Conservation (phyloP, 2,888 invertebrate species). For the Pseudoips prasinana region DNA sequence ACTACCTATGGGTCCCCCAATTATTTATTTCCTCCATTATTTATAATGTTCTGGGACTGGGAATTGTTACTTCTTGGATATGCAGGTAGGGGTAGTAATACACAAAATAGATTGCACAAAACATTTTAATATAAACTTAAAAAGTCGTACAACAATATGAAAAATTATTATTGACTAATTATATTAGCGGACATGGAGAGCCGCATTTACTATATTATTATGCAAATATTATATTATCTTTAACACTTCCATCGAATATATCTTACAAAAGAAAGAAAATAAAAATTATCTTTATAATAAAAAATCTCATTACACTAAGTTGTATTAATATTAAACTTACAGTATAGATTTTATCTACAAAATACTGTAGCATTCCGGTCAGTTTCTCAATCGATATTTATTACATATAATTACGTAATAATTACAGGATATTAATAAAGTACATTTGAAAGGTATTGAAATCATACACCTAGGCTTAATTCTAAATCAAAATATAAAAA, state of each 20-base stretch:
- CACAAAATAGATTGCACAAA: constrained; percentile 86
- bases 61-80: background rate
- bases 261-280: constrained; percentile 81
- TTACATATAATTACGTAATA: constrained; percentile 61
- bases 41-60: too few relatives aligned
- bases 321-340: constrained; percentile 78
- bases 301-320: constrained; percentile 79
- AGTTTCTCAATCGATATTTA: constrained; percentile 75
- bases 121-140: constrained; percentile 94
- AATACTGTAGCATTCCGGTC: constrained; percentile 76
- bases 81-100: constrained; percentile 31
- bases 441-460: constrained; percentile 67
- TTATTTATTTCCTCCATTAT: too few relatives aligned
- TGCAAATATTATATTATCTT: constrained; percentile 85
- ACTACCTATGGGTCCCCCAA: too few relatives aligned
- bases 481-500: constrained; percentile 82
- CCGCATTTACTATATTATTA: constrained; percentile 84
- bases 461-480: constrained; percentile 79
- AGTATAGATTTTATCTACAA: constrained; percentile 82
- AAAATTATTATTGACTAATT: constrained; percentile 91
- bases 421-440: constrained; percentile 70
- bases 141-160: constrained; percentile 93
- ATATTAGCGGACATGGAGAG: constrained; percentile 86
- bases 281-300: constrained; percentile 79
- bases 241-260: constrained; percentile 82